Conservation (phyloP, 2,113 vertebrate species). For the Pan troglodytes region NHGRI_mPanTro3-v2.1_pri NC_072411.2:138997001-138997500, state of each 20-base stretch:
- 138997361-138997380: background rate
- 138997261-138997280: background rate
- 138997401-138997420: background rate
- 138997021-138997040: background rate
- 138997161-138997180: no score
- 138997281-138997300: background rate
- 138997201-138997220: no score
- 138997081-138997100: no score
- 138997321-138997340: background rate
- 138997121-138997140: no score
- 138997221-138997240: no score
- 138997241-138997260: background rate
- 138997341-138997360: background rate
- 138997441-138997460: rapidly evolving
- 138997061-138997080: background rate
- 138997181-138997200: no score
- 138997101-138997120: no score
- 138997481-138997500: rapidly evolving
- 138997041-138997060: background rate
- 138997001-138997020: background rate
- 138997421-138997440: background rate
- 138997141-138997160: no score
- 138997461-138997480: rapidly evolving
- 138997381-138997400: background rate
- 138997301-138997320: background rate